Percentiles rank a stretch among this genome's conserved stretches.
phyloP scores from a whole-genome alignment of 2,113 vertebrate species.

The Paraplagusia blochii region DNA sequence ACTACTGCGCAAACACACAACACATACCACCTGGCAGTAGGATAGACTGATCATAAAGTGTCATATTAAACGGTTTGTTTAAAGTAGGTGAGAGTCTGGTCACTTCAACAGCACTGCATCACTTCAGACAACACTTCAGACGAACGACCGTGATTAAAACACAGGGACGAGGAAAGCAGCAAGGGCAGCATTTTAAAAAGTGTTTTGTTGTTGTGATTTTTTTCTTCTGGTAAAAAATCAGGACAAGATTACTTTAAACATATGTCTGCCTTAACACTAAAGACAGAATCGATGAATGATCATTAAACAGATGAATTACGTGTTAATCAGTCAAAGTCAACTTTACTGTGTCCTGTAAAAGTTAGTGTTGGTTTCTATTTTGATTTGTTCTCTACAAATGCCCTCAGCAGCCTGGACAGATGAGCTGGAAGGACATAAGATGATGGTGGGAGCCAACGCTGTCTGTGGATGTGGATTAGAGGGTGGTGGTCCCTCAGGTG shows the following conservation, averaged over 20 bases:
- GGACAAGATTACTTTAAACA: no score
- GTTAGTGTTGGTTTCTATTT: background rate
- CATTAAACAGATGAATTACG: background rate
- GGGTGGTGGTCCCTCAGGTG: background rate
- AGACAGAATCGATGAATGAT: background rate
- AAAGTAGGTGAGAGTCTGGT: background rate
- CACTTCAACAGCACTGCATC: slow-evolving; percentile 2
- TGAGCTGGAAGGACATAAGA: background rate
- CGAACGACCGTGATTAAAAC: background rate
- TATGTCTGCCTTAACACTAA: background rate
- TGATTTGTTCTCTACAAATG: background rate
- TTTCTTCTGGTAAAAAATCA: no score
- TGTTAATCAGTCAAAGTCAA: no score
- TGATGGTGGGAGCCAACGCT: slow-evolving; percentile 5
- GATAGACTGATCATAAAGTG: background rate
- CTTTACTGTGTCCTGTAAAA: background rate
- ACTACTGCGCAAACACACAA: background rate
- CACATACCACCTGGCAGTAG: background rate
- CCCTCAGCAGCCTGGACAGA: background rate
- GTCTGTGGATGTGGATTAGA: slow-evolving; percentile 1
- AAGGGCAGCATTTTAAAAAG: background rate
- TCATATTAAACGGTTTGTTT: background rate
- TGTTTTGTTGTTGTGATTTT: background rate
- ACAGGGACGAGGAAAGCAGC: background rate
- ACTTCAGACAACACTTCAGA: slow-evolving; percentile 8